Base-by-base conservation (phyloP, 2,113 vertebrate genomes). In the Caloenas nicobarica region DNA sequence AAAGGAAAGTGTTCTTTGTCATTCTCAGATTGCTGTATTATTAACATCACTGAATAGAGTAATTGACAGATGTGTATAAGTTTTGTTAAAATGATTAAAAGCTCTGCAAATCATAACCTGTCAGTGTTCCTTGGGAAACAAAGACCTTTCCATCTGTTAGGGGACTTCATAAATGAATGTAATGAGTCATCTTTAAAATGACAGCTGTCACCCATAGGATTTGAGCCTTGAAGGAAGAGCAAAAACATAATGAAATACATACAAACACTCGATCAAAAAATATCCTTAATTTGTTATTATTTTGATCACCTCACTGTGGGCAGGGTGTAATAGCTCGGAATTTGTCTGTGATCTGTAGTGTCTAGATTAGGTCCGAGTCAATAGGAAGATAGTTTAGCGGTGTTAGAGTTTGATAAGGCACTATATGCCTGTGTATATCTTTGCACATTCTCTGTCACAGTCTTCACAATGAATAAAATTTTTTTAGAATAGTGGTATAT, bases 11-110 rank as follows among this genome's bases (percentile, higher is more conserved):
- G 36, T 89, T 95, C 48, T 94, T 95, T 96, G 44, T 95, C 72
- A 92, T 91, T 68, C 68, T 96, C 82, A 93, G 74, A 92, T 97
- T 96, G 42, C 58, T 91, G 23, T 97, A 95, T 96, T 97, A 96
- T 95, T 98, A 97, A 96, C 91, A 97, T 93, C 90, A 86, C 28
- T 70, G 48, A 97, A 89, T 90, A 92, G 51, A 71, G 64, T 97
- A 98, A 97, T 96, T 98, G 97, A 95, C 96, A 97, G 97, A 97
- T 97, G 94, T 97, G 84, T 94, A 13, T 94, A 97, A 93, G 88
- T 98, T 97, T 97, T 97, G 71, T 86, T 96, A 95, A 97, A 97
- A 97, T 97, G 92, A 98, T 97, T 97, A 97, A 97, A 98, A 97
- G 87, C 89, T 96, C 88, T 93, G 71, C 88, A 93, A 97, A 97